Evolutionary conservation across 2,888 invertebrate species (phyloP).

Genomic region (Nowickia ferox): DNA sequence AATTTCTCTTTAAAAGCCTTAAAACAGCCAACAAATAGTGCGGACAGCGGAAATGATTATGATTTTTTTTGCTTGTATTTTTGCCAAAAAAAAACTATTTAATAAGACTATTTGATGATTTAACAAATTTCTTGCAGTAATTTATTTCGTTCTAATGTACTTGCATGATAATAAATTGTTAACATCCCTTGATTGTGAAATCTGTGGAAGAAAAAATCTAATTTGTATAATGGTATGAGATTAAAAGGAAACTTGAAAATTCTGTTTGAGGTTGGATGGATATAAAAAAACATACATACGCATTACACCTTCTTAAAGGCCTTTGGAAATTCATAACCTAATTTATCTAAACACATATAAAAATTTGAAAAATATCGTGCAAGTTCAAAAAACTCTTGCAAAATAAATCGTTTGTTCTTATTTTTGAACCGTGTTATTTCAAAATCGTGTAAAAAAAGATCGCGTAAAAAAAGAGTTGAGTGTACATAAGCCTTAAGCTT

Average conservation of each 20-base stretch:
- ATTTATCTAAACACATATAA: no score
- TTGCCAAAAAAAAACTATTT: constrained; percentile 43
- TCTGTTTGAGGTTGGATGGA: no score
- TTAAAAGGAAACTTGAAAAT: no score
- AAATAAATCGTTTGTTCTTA: no score
- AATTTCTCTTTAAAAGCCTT: constrained; percentile 1
- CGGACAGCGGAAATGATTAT: constrained; percentile 21
- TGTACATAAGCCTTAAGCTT: constrained; percentile 10
- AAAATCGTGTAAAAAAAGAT: no score
- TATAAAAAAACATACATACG: no score
- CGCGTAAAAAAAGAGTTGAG: no score
- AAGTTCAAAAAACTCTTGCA: no score
- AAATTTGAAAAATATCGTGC: no score
- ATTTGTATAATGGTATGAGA: not conserved
- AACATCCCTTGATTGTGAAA: constrained; percentile 31
- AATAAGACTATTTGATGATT: constrained; percentile 59
- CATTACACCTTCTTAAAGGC: no score
- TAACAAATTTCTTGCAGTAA: constrained; percentile 28
- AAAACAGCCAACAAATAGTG: constrained; percentile 34
- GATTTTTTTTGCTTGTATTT: constrained; percentile 32
- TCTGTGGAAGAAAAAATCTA: constrained; percentile 12
- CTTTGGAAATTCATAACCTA: no score
- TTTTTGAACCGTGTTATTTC: no score
- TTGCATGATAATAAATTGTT: constrained; percentile 41
- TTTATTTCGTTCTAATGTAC: constrained; percentile 46